phyloP scores from a whole-genome alignment of 1,140 invertebrate species.

The Lasioglossum baleicum region DNA sequence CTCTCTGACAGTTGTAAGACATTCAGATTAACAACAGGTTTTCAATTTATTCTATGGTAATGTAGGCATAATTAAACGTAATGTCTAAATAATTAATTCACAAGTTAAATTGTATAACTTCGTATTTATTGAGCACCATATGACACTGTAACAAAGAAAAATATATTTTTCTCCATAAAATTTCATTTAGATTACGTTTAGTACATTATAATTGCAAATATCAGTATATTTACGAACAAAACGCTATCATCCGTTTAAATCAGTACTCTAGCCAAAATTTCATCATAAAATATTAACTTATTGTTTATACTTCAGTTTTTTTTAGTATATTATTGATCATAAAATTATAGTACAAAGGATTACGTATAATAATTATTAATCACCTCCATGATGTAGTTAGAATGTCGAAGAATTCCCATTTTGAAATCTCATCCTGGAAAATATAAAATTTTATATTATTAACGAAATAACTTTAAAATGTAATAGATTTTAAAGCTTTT shows the following conservation, averaged over 20 bases:
- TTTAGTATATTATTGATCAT: not conserved
- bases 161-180: conserved; percentile 15
- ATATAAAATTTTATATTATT: conserved; percentile 3
- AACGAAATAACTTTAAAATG: conserved; percentile 1
- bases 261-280: conserved; percentile 78
- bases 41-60: no score
- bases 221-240: conserved; percentile 61
- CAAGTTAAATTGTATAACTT: not conserved
- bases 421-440: conserved; percentile 11
- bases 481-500: not conserved
- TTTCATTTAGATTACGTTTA: not conserved
- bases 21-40: no score
- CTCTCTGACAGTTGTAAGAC: no score
- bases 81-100: no score
- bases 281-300: conserved; percentile 63
- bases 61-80: no score
- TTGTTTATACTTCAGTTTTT: not conserved
- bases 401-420: not conserved
- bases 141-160: conserved; percentile 46
- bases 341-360: not conserved
- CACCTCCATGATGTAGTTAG: conserved; percentile 4
- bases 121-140: not conserved
- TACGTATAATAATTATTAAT: not conserved
- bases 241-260: conserved; percentile 73
- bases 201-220: not conserved